phyloP scores from a whole-genome alignment of 2,888 invertebrate species.

The Heterodera filipjevi region DNA sequence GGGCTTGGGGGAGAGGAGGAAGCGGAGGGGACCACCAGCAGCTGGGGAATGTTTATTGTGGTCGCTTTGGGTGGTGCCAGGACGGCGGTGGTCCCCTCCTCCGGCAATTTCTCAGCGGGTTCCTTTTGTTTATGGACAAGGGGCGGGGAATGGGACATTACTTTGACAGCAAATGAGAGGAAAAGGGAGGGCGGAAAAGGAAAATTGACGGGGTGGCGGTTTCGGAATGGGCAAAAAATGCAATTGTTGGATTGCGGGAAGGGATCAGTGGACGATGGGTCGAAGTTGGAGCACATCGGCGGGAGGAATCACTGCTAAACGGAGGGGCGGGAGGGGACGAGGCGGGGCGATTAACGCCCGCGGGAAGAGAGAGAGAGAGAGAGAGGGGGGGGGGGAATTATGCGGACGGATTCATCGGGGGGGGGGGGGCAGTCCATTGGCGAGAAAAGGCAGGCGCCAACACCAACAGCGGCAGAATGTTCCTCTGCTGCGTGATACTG shows the following conservation, averaged over 20 bases:
- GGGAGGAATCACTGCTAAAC: neutral
- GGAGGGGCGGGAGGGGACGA: neutral
- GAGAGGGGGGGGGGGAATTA: neutral
- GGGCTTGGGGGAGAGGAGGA: neutral
- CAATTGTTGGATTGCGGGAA: neutral
- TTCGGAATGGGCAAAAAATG: neutral
- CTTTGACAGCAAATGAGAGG: neutral
- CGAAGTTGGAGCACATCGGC: constrained; percentile 2
- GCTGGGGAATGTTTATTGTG: neutral
- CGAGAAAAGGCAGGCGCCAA: neutral
- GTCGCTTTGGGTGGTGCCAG: neutral
- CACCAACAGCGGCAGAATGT: neutral
- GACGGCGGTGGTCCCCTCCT: neutral
- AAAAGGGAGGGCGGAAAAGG: neutral
- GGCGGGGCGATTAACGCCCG: neutral
- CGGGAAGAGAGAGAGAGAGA: too few species aligned
- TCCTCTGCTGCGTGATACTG: constrained; percentile 1
- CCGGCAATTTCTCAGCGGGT: neutral
- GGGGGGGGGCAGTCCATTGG: neutral
- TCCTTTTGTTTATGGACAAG: constrained; percentile 8
- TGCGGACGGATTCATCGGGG: neutral
- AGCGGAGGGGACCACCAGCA: neutral
- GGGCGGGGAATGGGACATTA: neutral
- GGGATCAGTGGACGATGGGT: neutral
- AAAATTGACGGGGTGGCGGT: neutral